These are phyloP conservation scores for Dyspetes luteomarginatus DNA, from an alignment of 2,888 invertebrate genomes.

Conservation along the genomic window DNA sequence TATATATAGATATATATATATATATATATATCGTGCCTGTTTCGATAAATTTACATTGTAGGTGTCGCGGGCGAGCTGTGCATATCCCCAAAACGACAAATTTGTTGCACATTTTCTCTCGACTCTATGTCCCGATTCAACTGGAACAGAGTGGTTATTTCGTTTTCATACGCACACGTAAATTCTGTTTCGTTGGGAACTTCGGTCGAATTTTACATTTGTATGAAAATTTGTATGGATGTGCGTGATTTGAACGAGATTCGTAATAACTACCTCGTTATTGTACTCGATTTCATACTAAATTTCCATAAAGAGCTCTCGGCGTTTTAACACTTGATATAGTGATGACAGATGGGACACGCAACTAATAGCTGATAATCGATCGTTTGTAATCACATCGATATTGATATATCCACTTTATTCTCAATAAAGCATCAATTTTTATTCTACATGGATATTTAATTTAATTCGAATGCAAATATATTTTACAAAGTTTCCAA, in stretches of 20 bases:
- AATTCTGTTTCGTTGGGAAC: slow-evolving; percentile 12
- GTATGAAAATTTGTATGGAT: not conserved
- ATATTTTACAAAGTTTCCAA: too few relatives aligned
- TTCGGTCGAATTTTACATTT: not conserved
- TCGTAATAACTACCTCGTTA: not conserved
- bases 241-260: slow-evolving; percentile 17
- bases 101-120: slow-evolving; percentile 34
- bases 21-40: slow-evolving; percentile 21
- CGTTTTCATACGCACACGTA: too few relatives aligned
- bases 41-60: slow-evolving; percentile 44
- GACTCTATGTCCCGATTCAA: slow-evolving; percentile 3
- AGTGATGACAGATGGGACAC: slow-evolving; percentile 30
- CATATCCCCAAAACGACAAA: slow-evolving; percentile 37
- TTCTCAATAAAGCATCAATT: too few relatives aligned
- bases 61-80: not conserved
- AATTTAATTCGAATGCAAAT: too few relatives aligned
- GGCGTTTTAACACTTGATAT: not conserved
- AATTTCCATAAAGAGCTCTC: slow-evolving; percentile 24
- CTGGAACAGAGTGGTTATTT: too few relatives aligned
- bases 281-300: slow-evolving; percentile 17
- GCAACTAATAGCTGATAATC: too few relatives aligned
- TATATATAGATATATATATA: not conserved
- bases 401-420: too few relatives aligned
- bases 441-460: too few relatives aligned
- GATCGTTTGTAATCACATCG: too few relatives aligned